Evolutionary conservation across 2,113 vertebrate species (phyloP).

Genomic region (Misgurnus mizolepis): DNA sequence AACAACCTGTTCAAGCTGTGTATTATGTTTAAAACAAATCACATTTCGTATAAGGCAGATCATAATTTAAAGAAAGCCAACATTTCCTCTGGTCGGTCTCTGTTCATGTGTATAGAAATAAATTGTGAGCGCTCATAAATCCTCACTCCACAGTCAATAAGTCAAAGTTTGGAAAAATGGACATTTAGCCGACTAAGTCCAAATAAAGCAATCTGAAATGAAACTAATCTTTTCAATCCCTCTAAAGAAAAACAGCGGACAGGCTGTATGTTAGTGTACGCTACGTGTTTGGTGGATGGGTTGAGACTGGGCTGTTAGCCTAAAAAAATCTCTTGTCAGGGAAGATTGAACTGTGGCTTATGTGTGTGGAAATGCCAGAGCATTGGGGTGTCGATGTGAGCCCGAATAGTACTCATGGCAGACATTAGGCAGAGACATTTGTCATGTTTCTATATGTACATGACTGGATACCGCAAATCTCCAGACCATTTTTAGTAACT

Average conservation of each 20-base stretch:
- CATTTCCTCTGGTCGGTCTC: neutral
- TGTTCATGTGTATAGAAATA: neutral
- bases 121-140: slow-evolving; percentile 31
- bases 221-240: slow-evolving; percentile 46
- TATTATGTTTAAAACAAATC: slow-evolving; percentile 28
- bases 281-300: slow-evolving; percentile 36
- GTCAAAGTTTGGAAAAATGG: slow-evolving; percentile 29
- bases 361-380: neutral
- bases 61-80: slow-evolving; percentile 32
- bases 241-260: slow-evolving; percentile 23
- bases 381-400: slow-evolving; percentile 25
- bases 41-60: neutral
- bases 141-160: slow-evolving; percentile 24
- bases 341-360: slow-evolving; percentile 42
- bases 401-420: slow-evolving; percentile 12
- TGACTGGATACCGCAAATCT: neutral
- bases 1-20: neutral
- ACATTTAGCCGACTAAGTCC: slow-evolving; percentile 30
- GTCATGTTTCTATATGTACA: slow-evolving; percentile 19
- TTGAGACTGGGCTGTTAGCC: slow-evolving; percentile 33
- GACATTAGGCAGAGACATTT: slow-evolving; percentile 28
- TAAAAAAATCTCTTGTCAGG: slow-evolving; percentile 43
- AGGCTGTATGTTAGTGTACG: slow-evolving; percentile 37
- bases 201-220: slow-evolving; percentile 47
- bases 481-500: neutral